Evolutionary conservation across 92 coral and sea anemone genomes (phyloP).

Genomic region (Plumapathes pennacea): DNA sequence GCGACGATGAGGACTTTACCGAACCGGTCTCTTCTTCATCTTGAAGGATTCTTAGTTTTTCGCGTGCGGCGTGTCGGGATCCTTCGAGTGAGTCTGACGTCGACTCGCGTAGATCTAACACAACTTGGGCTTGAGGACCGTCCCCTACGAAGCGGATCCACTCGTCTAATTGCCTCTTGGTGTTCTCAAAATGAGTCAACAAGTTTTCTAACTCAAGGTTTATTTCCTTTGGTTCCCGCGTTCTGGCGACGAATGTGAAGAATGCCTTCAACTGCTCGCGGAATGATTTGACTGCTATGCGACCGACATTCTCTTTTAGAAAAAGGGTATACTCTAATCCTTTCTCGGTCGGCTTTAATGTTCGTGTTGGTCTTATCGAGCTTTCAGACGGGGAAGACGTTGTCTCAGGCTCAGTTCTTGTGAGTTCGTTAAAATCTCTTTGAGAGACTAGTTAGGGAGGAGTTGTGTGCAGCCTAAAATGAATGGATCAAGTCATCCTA

Average conservation of each 20-base stretch:
- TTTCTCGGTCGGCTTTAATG: slow-evolving; percentile 61
- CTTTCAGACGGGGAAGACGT: no score
- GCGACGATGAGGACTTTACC: slow-evolving; percentile 6
- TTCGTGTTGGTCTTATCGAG: no score
- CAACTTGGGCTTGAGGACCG: slow-evolving; percentile 1
- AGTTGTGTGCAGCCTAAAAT: no score
- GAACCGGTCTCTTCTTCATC: slow-evolving; percentile 13
- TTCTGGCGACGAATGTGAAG: slow-evolving; percentile 3
- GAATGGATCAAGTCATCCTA: no score
- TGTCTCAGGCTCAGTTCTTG: no score
- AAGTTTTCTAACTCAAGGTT: not conserved
- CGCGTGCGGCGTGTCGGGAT: not conserved
- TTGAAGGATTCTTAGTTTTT: not conserved
- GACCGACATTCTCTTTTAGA: slow-evolving; percentile 30
- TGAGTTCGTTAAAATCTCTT: no score
- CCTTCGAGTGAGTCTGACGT: slow-evolving; percentile 1
- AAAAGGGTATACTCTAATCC: slow-evolving; percentile 33
- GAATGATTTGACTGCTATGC: slow-evolving; percentile 26
- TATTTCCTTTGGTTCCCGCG: slow-evolving; percentile 1
- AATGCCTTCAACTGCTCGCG: slow-evolving; percentile 6
- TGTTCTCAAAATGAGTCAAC: not conserved
- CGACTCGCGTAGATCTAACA: not conserved
- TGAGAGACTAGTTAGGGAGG: no score
- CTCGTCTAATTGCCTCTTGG: not conserved
- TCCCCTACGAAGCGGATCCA: slow-evolving; percentile 5